Conservation (phyloP, 2,113 vertebrate species). For the Artemisiospiza belli region DNA sequence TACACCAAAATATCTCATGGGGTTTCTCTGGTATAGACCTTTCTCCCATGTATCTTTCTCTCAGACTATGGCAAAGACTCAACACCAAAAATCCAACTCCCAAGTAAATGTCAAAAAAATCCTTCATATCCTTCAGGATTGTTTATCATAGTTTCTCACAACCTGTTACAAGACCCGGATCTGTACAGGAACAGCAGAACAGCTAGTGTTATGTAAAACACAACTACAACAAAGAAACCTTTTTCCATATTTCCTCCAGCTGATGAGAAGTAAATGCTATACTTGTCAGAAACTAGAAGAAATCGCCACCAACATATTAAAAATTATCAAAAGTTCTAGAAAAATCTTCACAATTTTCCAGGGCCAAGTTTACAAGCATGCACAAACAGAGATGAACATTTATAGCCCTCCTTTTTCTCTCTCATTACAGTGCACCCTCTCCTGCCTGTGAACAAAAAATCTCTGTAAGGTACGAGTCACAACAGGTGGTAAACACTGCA, state of each 20-base stretch:
- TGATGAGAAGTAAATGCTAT: background rate
- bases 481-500: slow-evolving; percentile 63
- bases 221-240: background rate
- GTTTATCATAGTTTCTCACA: background rate
- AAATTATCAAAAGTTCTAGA: background rate
- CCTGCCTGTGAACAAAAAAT: slow-evolving; percentile 25
- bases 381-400: background rate
- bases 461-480: slow-evolving; percentile 49
- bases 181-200: background rate
- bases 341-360: background rate
- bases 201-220: background rate
- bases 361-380: background rate
- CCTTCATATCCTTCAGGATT: background rate
- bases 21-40: background rate
- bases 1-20: background rate
- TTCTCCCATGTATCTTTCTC: background rate
- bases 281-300: background rate
- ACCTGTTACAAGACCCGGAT: background rate
- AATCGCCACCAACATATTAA: background rate
- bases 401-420: background rate
- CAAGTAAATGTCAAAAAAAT: background rate
- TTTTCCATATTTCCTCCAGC: background rate
- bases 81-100: background rate
- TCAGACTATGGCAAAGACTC: background rate
- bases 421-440: background rate